Evolutionary conservation across 2,888 invertebrate species (phyloP), one percentile per base, ranked within the genome.

Genomic region (Leptinotarsa juncta): DNA sequence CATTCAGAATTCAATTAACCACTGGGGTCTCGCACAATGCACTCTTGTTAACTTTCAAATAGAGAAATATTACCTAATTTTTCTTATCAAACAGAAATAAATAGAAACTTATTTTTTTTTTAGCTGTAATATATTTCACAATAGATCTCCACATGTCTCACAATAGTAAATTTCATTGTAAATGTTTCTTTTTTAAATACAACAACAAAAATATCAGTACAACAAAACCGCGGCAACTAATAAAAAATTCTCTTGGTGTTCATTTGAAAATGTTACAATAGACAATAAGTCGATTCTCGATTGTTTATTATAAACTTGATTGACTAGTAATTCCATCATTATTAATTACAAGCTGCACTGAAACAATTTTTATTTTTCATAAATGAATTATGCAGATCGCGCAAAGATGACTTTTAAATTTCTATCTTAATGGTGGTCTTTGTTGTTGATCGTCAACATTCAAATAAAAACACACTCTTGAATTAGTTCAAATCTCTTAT

Each of bases 101-200:
- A 53, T 53, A 18, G 26, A 70, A 70, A 15, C 32, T 18, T 12
- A 14, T n/a, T n/a, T 15, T 23, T 23, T 4, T 66, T 73, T 73
- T 73, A 66, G 67, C 74, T 72, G 72, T 75, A 78, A 76, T 78
- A 76, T 78, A 78, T 80, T 84, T 84, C 82, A 84, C 84, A 84
- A 83, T 84, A 84, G 84, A 83, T 84, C 82, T 83, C 83, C 82
- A 84, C 42, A 42, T 42, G 84, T 84, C 84, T 84, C 82, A 83
- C 83, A 83, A 82, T 83, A 82, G 81, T 82, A 80, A 82, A 81
- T 81, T 81, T 82, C 79, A 82, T 82, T 79, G 81, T 81, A 82
- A 83, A 83, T 80, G 78, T 42, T 42, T 42, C 10, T 81, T 68
- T 67, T 77, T 80, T 77, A 80, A 81, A 81, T 83, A 84, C 83